Conservation (phyloP, 2,888 invertebrate species). For the Iselma pallidipennis region DNA sequence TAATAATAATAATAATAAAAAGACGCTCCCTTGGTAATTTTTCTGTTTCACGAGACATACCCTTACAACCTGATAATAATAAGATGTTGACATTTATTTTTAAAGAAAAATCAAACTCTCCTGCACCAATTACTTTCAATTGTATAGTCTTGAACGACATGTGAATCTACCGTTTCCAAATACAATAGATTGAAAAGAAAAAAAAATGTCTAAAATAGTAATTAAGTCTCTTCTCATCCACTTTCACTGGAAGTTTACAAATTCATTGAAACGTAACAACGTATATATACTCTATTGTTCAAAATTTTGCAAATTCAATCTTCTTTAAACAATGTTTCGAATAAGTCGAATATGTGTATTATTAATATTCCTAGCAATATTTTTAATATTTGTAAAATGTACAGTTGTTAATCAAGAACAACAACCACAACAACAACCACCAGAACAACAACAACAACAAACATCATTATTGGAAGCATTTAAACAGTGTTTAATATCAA, state of each 20-base stretch:
- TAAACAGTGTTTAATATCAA: slow-evolving; percentile 57
- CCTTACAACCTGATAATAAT: no score
- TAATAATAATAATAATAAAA: no score
- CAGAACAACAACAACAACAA: slow-evolving; percentile 6
- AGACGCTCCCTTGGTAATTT: no score
- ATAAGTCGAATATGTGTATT: slow-evolving; percentile 6
- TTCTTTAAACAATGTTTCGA: slow-evolving; percentile 32
- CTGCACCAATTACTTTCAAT: background rate
- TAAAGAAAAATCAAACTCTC: background rate
- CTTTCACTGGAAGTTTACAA: slow-evolving; percentile 43
- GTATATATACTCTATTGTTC: slow-evolving; percentile 36
- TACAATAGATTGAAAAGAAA: slow-evolving; percentile 32
- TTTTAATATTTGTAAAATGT: no score
- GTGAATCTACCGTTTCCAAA: slow-evolving; percentile 9
- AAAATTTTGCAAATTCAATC: slow-evolving; percentile 35
- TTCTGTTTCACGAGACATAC: no score
- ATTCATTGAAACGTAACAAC: slow-evolving; percentile 41
- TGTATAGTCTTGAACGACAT: background rate
- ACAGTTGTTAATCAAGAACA: slow-evolving; percentile 14
- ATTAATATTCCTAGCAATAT: slow-evolving; percentile 15
- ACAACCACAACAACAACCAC: no score
- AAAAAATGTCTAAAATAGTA: slow-evolving; percentile 27
- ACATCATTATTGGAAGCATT: slow-evolving; percentile 40
- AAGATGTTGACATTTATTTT: no score
- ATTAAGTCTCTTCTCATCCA: slow-evolving; percentile 27